Evolutionary conservation across 2,888 invertebrate species (phyloP), one percentile per base, ranked within the genome.

Genomic region (Atrina japonica): DNA sequence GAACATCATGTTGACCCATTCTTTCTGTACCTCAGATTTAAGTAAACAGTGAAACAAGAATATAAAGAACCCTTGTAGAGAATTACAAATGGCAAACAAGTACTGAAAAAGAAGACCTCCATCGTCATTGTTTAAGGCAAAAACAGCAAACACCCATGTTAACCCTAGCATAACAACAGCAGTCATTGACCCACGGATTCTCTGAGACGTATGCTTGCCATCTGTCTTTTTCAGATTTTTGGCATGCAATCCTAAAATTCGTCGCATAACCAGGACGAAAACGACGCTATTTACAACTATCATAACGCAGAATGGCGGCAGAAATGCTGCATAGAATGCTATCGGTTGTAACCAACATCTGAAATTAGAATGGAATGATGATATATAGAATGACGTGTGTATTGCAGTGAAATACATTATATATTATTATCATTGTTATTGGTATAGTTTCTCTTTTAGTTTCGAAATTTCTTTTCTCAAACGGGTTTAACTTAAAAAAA

Each of bases 271-370:
- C 69, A 91, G 73, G 14, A 86, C 80, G 75, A 92, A 92, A 16
- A 91, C 89, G 5, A 90, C 74, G 29, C 85, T 81, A 79, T 92
- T 92, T 40, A 90, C 75, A 0, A 90, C 63, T 6, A 92, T 80
- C 35, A 92, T 87, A 5, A 89, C 35, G 59, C 89, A 87, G 3
- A 90, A 89, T 0, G 92, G 92, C 0, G 83, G 87, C 23, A 88
- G 75, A 63, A 87, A 85, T 0, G 87, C 83, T 0, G 68, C 81
- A 63, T 85, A 88, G 75, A 88, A 88, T 16, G 88, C 78, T 6
- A 77, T 73, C 23, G 76, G 70, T 7, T 70, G 70, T 66, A 88
- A 67, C 88, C 88, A 88, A 59, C 88, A 88, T 65, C 88, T 88
- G 77, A 3, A 70, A 66, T 25, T 61, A 27, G 18, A 18, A 53